phyloP scores from a whole-genome alignment of 2,113 vertebrate genomes.

The Dasyurus viverrinus region DNA sequence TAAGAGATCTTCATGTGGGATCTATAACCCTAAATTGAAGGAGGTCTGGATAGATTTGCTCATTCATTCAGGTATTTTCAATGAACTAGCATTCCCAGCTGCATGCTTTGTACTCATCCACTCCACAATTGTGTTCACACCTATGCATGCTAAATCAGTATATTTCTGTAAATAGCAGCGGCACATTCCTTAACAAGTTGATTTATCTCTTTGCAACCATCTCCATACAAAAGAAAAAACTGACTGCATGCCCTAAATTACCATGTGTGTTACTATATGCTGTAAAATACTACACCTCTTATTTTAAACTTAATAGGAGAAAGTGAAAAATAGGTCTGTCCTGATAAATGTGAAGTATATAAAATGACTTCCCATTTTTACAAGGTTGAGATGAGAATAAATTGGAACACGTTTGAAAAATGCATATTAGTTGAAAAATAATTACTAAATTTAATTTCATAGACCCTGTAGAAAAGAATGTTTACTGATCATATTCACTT shows the following conservation, averaged over 20 bases:
- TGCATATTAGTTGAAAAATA: conserved; percentile 60
- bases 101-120: neutral
- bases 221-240: neutral
- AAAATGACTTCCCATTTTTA: conserved; percentile 46
- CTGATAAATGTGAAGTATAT: conserved; percentile 47
- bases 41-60: neutral
- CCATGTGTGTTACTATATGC: neutral
- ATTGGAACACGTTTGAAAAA: neutral
- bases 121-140: neutral
- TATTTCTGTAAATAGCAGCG: neutral
- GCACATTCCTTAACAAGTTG: conserved; percentile 54
- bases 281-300: conserved; percentile 67
- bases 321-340: conserved; percentile 59
- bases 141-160: conserved; percentile 12
- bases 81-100: neutral
- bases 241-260: neutral
- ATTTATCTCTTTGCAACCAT: neutral
- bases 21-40: neutral
- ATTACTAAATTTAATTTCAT: conserved; percentile 69
- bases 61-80: neutral
- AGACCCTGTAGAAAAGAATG: conserved; percentile 52
- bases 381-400: conserved; percentile 18
- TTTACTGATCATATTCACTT: conserved; percentile 38
- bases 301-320: conserved; percentile 30
- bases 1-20: neutral